phyloP scores from a whole-genome alignment of 2,797 vertebrate species.

The Masticophis lateralis region DNA sequence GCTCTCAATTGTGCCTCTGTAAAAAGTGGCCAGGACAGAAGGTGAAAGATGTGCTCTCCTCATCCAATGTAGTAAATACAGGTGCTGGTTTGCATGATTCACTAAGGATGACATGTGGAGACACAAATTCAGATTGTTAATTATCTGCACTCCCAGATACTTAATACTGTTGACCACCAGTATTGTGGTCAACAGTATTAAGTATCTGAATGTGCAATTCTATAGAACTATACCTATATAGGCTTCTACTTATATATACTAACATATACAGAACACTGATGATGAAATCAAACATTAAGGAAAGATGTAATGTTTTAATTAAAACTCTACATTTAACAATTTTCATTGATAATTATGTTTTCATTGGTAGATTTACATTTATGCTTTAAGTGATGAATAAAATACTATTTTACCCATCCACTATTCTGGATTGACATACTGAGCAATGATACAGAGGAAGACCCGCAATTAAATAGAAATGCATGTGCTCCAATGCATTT shows the following conservation, averaged over 20 bases:
- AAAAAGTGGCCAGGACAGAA: too few species aligned
- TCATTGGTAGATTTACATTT: not conserved
- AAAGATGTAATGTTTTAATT: not conserved
- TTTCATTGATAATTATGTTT: not conserved
- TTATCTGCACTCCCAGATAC: too few species aligned
- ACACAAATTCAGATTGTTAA: too few species aligned
- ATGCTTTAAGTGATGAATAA: not conserved
- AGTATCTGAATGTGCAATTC: not conserved
- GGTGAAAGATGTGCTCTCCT: too few species aligned
- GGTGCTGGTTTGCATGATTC: too few species aligned
- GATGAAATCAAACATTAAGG: not conserved
- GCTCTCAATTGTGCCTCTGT: too few species aligned
- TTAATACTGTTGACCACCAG: too few species aligned
- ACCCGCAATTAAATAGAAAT: not conserved
- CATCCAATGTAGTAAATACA: too few species aligned
- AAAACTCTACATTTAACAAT: not conserved
- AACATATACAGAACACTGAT: not conserved
- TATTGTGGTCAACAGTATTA: too few species aligned
- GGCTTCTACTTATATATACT: not conserved
- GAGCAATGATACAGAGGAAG: too few species aligned
- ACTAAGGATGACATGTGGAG: too few species aligned
- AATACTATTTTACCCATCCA: not conserved
- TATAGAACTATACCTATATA: not conserved
- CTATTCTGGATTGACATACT: not conserved
- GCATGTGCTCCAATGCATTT: not conserved